A percentile compares a stretch with the other conserved stretches of the same genome.
Evolutionary conservation across 2,113 vertebrate genomes (phyloP).

Genomic region (Hipposideros armiger): DNA sequence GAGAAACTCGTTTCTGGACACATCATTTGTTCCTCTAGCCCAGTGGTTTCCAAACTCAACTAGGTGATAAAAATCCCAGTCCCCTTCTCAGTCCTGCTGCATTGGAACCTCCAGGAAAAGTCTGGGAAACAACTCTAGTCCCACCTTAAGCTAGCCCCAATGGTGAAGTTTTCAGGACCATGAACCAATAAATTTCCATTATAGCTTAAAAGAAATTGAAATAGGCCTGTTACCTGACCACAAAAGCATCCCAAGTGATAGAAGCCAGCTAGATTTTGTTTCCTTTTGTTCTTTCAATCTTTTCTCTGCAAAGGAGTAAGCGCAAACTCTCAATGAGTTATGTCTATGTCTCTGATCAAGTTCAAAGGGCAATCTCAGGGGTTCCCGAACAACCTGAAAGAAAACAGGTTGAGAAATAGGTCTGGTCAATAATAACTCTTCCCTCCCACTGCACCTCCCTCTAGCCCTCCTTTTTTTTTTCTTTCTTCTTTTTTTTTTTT

Average conservation of each 20-base stretch:
- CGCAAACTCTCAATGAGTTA: not conserved
- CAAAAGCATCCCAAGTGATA: not conserved
- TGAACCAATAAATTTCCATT: not conserved
- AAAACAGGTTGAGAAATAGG: constrained; percentile 61
- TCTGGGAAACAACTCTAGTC: not conserved
- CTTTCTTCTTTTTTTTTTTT: not conserved
- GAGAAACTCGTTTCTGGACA: not conserved
- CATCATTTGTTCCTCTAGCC: not conserved
- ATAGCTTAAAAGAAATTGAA: not conserved
- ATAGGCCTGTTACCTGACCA: not conserved
- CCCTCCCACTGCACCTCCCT: constrained; percentile 62
- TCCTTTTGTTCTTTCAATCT: not conserved
- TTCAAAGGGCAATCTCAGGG: constrained; percentile 43
- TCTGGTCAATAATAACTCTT: constrained; percentile 8
- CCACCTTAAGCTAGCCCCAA: not conserved
- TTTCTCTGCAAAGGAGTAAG: not conserved
- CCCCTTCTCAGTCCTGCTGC: not conserved
- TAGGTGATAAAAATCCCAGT: not conserved
- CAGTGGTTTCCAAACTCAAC: not conserved
- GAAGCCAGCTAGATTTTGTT: not conserved
- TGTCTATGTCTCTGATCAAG: not conserved
- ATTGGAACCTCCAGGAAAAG: not conserved
- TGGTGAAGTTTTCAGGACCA: not conserved
- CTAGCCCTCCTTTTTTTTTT: not conserved
- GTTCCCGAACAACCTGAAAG: not conserved